Evolutionary conservation across 2,888 invertebrate species (phyloP).

Genomic region (Lasioglossum pauxillum): DNA sequence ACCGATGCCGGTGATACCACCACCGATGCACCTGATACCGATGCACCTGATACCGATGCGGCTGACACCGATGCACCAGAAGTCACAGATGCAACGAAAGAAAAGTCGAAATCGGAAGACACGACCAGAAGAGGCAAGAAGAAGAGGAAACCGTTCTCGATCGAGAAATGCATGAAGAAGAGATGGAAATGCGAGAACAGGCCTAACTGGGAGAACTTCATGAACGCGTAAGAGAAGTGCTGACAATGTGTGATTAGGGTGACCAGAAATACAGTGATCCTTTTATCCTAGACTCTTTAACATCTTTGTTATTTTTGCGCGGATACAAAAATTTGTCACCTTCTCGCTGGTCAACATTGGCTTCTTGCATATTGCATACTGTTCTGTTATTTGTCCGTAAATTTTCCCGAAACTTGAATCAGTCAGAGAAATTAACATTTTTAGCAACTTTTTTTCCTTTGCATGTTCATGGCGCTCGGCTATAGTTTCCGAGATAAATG

Average conservation of each 20-base stretch:
- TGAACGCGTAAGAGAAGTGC: slow-evolving; percentile 69
- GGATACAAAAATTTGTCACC: no score
- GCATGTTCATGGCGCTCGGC: no score
- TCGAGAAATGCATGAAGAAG: slow-evolving; percentile 52
- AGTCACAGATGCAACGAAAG: not conserved
- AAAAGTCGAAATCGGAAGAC: not conserved
- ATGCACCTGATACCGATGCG: not conserved
- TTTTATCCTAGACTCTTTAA: no score
- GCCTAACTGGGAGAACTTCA: slow-evolving; percentile 72
- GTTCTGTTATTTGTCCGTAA: no score
- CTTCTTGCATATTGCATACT: no score
- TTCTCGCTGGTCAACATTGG: no score
- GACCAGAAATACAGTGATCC: no score
- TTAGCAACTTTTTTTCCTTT: no score
- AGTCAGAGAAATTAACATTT: no score
- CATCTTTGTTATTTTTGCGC: no score
- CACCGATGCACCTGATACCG: slow-evolving; percentile 14
- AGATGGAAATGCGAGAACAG: slow-evolving; percentile 55
- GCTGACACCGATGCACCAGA: not conserved
- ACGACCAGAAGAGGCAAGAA: not conserved
- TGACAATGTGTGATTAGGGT: not conserved
- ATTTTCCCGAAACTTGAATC: no score
- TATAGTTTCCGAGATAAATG: no score
- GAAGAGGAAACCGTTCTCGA: slow-evolving; percentile 5
- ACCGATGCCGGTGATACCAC: not conserved